Evolutionary conservation across 1,140 invertebrate genomes (phyloP), one percentile per base, ranked within the genome.

Genomic region (Sitobion miscanthi): DNA sequence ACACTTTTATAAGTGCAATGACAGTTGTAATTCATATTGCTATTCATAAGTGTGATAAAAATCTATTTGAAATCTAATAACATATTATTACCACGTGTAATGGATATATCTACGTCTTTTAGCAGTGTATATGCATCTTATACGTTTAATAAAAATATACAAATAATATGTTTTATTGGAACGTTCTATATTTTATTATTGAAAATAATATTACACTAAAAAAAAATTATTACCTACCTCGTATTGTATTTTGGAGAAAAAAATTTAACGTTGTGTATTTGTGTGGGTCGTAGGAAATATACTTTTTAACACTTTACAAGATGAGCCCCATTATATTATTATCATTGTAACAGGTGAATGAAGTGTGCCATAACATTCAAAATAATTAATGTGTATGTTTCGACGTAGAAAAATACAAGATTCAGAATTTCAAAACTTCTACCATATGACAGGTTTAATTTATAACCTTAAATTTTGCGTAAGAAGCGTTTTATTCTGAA

Each of bases 351-450:
- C 62, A 69, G 8, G 11, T 17, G 85, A 86, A 86, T 86, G 85
- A 17, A 45, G 25, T 45, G 25, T 42, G 42, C 42, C 25, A 45
- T 45, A 14, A 23, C 35, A 38, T 38, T 83, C 82, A 83, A 45
- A 86, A 86, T 86, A 45, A 86, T 47, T 86, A 86, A 86, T 86
- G 38, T 30, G 45, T 47, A 86, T 25, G 9, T 86, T 86, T 86
- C 25, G 45, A 47, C 85, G 9, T 45, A 47, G 85, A 86, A 86
- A 86, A 86, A 47, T 86, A 86, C 11, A 47, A 86, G 23, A 30
- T 86, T 86, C 83, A 85, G 38, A 85, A 85, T 83, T 85, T 45
- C 85, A 86, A 45, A 86, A 86, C 42, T 42, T 45, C 38, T 47
- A 86, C 6, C 42, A 45, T 47, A 86, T 86, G 62, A 69, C 62